These are phyloP conservation scores for Porites cylindrica DNA, from an alignment of 92 coral and sea anemone species.

Conservation along the genomic window DNA sequence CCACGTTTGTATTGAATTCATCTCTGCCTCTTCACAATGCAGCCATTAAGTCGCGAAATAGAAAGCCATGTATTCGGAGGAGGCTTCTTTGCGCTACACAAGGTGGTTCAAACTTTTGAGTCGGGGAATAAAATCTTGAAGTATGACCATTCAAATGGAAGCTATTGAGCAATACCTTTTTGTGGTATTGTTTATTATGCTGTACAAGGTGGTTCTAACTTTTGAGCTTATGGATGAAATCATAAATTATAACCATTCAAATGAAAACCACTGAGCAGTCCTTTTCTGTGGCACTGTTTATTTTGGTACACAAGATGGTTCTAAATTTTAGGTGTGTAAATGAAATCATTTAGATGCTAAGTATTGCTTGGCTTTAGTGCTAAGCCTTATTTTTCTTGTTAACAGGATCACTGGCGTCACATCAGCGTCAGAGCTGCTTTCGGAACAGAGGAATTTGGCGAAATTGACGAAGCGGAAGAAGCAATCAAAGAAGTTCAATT, in stretches of 20 bases:
- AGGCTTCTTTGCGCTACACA: too few species aligned
- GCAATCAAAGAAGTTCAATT: conserved; percentile 15
- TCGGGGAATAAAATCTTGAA: background rate
- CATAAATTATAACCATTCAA: background rate
- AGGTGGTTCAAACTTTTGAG: background rate
- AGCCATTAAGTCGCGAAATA: too few species aligned
- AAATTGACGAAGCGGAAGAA: conserved; percentile 69
- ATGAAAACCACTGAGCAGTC: background rate
- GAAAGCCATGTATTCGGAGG: too few species aligned
- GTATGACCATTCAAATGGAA: background rate
- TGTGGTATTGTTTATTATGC: background rate
- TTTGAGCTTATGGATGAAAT: background rate
- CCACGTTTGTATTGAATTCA: too few species aligned
- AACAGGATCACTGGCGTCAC: conserved; percentile 35
- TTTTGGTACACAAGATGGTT: conserved; percentile 1
- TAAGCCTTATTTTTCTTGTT: background rate
- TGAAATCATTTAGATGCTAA: background rate
- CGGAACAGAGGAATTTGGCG: conserved; percentile 33
- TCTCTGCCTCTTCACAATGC: too few species aligned
- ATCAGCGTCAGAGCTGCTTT: conserved; percentile 60
- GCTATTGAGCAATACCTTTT: background rate
- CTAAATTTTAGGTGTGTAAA: conserved; percentile 1
- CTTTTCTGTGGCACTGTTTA: conserved; percentile 3
- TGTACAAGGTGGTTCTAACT: background rate
- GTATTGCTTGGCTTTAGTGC: too few species aligned